Conservation (phyloP, 2,113 vertebrate genomes). For the Camelus dromedarius region DNA sequence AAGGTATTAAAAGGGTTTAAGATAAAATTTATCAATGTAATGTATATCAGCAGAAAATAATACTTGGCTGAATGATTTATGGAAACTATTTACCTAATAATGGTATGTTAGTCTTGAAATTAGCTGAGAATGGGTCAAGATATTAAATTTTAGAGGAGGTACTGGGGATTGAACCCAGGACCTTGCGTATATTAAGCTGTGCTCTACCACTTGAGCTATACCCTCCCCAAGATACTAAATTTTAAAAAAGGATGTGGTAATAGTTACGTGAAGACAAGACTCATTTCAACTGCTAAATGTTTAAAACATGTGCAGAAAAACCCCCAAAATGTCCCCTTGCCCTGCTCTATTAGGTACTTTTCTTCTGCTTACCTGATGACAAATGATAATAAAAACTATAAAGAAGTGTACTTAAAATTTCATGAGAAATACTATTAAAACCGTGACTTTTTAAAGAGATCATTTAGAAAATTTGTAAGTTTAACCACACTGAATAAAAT, state of each 20-base stretch:
- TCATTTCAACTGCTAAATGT: slow-evolving; percentile 26
- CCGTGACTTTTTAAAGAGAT: neutral
- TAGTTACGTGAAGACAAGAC: neutral
- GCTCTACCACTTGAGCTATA: too few species aligned
- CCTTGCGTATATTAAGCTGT: too few species aligned
- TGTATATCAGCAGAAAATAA: neutral
- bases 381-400: neutral
- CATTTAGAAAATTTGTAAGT: slow-evolving; percentile 17
- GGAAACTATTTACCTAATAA: slow-evolving; percentile 9
- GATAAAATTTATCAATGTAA: neutral
- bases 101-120: slow-evolving; percentile 18
- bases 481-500: slow-evolving; percentile 40
- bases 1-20: neutral
- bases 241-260: neutral
- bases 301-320: neutral
- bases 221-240: neutral
- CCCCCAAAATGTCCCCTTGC: neutral
- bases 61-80: slow-evolving; percentile 39
- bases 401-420: slow-evolving; percentile 48
- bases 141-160: neutral
- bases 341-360: neutral
- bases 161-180: too few species aligned
- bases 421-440: slow-evolving; percentile 15
- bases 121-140: slow-evolving; percentile 47
- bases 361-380: neutral